Conservation (phyloP, 2,888 invertebrate genomes). For the Heliconius erato region DNA sequence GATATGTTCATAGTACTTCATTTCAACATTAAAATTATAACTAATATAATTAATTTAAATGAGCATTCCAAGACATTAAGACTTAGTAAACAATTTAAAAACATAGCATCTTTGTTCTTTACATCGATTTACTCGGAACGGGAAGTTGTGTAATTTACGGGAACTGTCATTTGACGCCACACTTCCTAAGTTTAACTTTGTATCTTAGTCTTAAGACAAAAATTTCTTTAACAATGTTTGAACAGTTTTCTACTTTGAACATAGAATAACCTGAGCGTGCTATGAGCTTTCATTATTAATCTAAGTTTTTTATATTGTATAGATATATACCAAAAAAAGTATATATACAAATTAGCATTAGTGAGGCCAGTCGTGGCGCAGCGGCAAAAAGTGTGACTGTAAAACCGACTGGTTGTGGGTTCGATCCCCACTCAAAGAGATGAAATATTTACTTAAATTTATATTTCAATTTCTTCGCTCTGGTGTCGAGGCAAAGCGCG, state of each 20-base stretch:
- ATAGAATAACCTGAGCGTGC: neutral
- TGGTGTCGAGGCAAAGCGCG: too few relatives aligned
- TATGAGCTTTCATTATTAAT: too few relatives aligned
- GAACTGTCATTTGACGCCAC: constrained; percentile 41
- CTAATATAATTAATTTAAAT: neutral
- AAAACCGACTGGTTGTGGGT: too few relatives aligned
- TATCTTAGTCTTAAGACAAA: constrained; percentile 33
- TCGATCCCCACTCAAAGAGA: too few relatives aligned
- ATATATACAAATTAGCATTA: too few relatives aligned
- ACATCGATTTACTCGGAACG: constrained; percentile 5
- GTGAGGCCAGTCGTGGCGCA: too few relatives aligned
- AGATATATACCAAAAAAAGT: too few relatives aligned
- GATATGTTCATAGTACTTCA: neutral
- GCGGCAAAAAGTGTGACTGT: too few relatives aligned
- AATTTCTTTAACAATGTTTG: constrained; percentile 42
- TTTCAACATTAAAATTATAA: neutral
- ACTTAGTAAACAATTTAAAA: neutral
- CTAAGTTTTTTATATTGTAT: too few relatives aligned
- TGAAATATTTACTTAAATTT: too few relatives aligned
- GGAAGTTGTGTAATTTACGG: constrained; percentile 37
- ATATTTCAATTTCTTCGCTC: too few relatives aligned
- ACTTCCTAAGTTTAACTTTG: constrained; percentile 41
- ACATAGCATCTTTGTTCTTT: neutral
- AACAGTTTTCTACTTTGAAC: constrained; percentile 34
- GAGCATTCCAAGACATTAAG: neutral